Evolutionary conservation across 2,888 invertebrate genomes (phyloP).

Genomic region (Yponomeuta plumbellus): DNA sequence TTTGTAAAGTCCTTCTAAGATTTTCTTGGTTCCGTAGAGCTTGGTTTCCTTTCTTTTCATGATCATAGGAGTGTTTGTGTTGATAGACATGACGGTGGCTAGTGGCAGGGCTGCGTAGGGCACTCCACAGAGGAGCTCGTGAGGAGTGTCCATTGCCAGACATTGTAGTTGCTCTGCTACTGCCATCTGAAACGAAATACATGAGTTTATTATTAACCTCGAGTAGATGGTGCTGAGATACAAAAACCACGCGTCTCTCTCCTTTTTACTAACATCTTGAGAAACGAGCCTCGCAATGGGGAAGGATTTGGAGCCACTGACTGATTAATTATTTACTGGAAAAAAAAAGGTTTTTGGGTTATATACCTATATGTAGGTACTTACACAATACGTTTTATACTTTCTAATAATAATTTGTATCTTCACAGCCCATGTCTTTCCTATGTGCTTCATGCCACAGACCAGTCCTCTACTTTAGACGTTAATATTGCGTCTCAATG

Average conservation of each 20-base stretch:
- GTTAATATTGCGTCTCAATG: too few relatives aligned
- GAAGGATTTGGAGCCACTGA: too few relatives aligned
- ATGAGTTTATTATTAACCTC: not conserved
- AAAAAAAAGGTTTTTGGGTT: too few relatives aligned
- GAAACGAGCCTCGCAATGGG: too few relatives aligned
- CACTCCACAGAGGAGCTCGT: slow-evolving; percentile 93
- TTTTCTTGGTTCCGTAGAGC: slow-evolving; percentile 94
- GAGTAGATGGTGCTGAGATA: not conserved
- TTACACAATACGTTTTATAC: too few relatives aligned
- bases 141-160: slow-evolving; percentile 46
- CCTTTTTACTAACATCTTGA: too few relatives aligned
- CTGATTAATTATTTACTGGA: too few relatives aligned
- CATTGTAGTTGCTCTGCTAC: slow-evolving; percentile 49
- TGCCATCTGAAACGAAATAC: slow-evolving; percentile 42
- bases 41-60: slow-evolving; percentile 96
- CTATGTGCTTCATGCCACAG: too few relatives aligned
- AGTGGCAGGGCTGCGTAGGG: slow-evolving; percentile 98
- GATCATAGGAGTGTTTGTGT: slow-evolving; percentile 87
- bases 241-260: not conserved
- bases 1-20: slow-evolving; percentile 90
- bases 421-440: too few relatives aligned
- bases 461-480: too few relatives aligned
- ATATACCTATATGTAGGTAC: too few relatives aligned
- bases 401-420: too few relatives aligned
- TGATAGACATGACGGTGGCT: slow-evolving; percentile 88